A percentile compares a stretch with the other conserved stretches of the same genome.
phyloP scores from a whole-genome alignment of 2,113 vertebrate genomes.

The Otocyon megalotis region DNA sequence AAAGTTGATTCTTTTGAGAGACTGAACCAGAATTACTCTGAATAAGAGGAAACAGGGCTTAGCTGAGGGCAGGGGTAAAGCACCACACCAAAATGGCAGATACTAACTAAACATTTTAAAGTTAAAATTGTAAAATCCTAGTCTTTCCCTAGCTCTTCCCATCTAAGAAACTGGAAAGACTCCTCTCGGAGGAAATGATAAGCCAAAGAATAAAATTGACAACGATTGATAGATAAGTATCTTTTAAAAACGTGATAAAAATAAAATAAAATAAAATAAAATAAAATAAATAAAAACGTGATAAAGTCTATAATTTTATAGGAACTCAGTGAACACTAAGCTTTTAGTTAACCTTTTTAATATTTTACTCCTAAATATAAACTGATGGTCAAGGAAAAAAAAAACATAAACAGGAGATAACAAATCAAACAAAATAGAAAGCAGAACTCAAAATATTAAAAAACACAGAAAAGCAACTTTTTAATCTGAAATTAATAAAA shows the following conservation, averaged over 20 bases:
- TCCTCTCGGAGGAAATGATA: not conserved
- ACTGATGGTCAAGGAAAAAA: not conserved
- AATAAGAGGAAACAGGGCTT: not conserved
- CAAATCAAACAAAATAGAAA: not conserved
- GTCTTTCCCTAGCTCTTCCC: not conserved
- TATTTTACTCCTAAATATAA: not conserved
- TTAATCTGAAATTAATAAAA: not conserved
- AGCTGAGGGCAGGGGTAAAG: not conserved
- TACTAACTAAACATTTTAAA: not conserved
- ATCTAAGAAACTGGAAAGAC: not conserved
- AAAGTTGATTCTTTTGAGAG: not conserved
- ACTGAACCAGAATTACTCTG: not conserved
- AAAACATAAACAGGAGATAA: not conserved
- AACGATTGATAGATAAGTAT: not conserved
- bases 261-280: too few relatives aligned
- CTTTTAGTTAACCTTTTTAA: not conserved
- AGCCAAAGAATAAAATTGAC: not conserved
- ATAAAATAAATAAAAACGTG: not conserved
- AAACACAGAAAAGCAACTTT: not conserved
- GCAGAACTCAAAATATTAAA: not conserved
- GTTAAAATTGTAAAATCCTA: not conserved
- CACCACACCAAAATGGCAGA: not conserved
- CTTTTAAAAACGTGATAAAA: not conserved
- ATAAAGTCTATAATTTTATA: not conserved
- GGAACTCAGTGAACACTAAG: not conserved